Evolutionary conservation across 2,888 invertebrate genomes (phyloP).

Genomic region (Smittia aterrima): DNA sequence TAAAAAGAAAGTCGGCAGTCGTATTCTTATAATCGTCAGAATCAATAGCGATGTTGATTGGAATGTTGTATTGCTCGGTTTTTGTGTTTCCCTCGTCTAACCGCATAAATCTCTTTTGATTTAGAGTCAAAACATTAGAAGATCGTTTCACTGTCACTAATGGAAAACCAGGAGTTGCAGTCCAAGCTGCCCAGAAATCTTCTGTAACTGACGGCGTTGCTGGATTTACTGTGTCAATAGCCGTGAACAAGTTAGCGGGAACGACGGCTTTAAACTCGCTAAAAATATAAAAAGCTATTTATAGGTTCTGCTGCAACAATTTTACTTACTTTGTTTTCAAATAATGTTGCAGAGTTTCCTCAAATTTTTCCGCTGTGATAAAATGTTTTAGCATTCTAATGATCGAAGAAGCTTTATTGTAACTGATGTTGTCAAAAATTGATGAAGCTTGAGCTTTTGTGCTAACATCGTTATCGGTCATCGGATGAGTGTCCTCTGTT

Average conservation of each 20-base stretch:
- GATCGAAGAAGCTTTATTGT: conserved; percentile 66
- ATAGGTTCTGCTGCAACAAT: not conserved
- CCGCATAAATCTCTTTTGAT: conserved; percentile 22
- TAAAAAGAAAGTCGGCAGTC: not conserved
- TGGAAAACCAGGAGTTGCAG: conserved; percentile 72
- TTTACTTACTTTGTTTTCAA: conserved; percentile 56
- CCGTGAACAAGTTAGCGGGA: conserved; percentile 1
- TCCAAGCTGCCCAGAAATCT: conserved; percentile 70
- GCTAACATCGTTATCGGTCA: conserved; percentile 59
- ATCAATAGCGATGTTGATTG: conserved; percentile 17
- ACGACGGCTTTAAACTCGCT: not conserved
- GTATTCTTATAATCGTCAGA: not conserved
- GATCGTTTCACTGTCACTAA: conserved; percentile 59
- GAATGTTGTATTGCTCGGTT: conserved; percentile 23
- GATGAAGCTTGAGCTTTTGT: conserved; percentile 59
- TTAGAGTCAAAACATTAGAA: not conserved
- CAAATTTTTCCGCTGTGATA: conserved; percentile 58
- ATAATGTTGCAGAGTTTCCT: conserved; percentile 59
- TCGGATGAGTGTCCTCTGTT: conserved; percentile 58
- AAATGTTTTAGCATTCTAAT: conserved; percentile 69
- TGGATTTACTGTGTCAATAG: not conserved
- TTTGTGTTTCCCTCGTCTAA: not conserved
- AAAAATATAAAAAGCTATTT: not conserved
- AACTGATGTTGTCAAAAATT: conserved; percentile 67
- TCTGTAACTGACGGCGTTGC: conserved; percentile 45